Evolutionary conservation across 2,888 invertebrate species (phyloP).

Genomic region (Drosophila mimetica): DNA sequence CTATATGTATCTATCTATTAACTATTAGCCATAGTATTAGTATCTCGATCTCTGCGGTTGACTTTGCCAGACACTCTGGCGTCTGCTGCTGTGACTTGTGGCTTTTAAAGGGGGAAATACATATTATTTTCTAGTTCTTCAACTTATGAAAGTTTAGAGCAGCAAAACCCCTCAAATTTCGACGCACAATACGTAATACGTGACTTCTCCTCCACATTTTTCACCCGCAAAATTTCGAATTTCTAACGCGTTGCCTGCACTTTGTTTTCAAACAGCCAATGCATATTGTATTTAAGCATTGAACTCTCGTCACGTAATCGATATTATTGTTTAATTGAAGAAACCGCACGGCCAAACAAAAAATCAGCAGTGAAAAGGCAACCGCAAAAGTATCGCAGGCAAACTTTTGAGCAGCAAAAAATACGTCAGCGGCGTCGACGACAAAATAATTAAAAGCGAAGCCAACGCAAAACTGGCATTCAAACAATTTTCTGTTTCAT

Average conservation of each 20-base stretch:
- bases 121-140: neutral
- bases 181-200: conserved; percentile 4
- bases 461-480: conserved; percentile 51
- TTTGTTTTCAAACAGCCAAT: conserved; percentile 14
- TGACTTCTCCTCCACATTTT: conserved; percentile 10
- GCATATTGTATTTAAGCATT: conserved; percentile 31
- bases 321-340: conserved; percentile 59
- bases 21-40: conserved; percentile 11
- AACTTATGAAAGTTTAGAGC: neutral
- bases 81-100: conserved; percentile 6
- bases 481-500: conserved; percentile 51
- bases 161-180: neutral
- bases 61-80: conserved; percentile 26
- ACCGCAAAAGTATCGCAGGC: conserved; percentile 9
- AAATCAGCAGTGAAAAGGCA: neutral
- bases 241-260: conserved; percentile 15
- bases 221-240: neutral
- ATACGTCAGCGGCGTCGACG: conserved; percentile 18
- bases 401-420: conserved; percentile 1
- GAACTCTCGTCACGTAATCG: conserved; percentile 64
- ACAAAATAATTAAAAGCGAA: conserved; percentile 35
- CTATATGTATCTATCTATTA: conserved; percentile 27
- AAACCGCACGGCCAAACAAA: conserved; percentile 28
- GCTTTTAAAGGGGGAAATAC: neutral
- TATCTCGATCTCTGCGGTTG: conserved; percentile 26